phyloP scores from a whole-genome alignment of 2,797 vertebrate genomes.

The Eospalax fontanierii region DNA sequence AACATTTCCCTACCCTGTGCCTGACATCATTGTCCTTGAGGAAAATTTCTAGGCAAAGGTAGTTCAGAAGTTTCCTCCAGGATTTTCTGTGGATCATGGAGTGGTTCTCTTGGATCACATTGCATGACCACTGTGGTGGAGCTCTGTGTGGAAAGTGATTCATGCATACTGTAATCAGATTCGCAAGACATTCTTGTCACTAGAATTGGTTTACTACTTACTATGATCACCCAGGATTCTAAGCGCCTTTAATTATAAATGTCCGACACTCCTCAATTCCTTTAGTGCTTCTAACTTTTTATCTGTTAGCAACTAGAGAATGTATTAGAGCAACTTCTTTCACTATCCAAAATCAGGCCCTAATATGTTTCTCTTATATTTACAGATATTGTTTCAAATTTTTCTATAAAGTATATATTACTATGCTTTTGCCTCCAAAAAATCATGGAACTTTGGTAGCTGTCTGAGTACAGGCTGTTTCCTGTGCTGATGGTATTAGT shows the following conservation, averaged over 20 bases:
- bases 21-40: background rate
- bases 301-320: background rate
- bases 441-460: background rate
- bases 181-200: background rate
- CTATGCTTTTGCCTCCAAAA: background rate
- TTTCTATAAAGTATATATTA: background rate
- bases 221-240: background rate
- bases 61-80: background rate
- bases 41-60: background rate
- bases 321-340: background rate
- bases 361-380: background rate
- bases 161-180: background rate
- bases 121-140: background rate
- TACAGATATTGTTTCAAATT: background rate
- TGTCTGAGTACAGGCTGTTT: background rate
- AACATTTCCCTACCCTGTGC: background rate
- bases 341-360: background rate
- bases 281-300: background rate
- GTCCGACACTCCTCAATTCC: background rate
- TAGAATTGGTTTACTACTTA: background rate
- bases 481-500: background rate
- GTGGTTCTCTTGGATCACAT: background rate
- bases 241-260: background rate
- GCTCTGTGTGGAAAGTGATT: background rate
- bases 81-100: background rate